Evolutionary conservation across 35 echinoderm and acorn worm species (phyloP).

Genomic region (Nesometra sesokonis): DNA sequence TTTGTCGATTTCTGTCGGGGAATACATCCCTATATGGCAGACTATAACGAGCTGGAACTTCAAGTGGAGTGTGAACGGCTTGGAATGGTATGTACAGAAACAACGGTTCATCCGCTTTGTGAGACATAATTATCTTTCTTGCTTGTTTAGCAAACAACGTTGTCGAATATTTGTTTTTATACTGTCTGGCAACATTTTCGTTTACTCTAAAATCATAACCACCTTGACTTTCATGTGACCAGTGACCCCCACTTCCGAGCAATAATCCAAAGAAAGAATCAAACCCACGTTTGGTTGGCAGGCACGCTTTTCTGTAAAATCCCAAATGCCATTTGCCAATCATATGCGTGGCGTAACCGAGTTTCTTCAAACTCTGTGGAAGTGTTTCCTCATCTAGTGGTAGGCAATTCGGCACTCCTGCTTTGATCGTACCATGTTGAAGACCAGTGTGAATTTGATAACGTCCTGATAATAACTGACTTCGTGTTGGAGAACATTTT

Average conservation of each 20-base stretch:
- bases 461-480: slow-evolving; percentile 35
- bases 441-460: slow-evolving; percentile 54
- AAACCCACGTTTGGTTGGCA: slow-evolving; percentile 47
- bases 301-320: slow-evolving; percentile 32
- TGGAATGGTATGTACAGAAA: slow-evolving; percentile 88
- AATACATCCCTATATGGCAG: slow-evolving; percentile 7
- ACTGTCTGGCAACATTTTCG: background rate
- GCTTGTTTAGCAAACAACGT: background rate
- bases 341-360: slow-evolving; percentile 46
- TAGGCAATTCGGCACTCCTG: slow-evolving; percentile 28
- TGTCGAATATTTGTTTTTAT: background rate
- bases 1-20: slow-evolving; percentile 25
- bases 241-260: background rate
- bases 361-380: slow-evolving; percentile 40
- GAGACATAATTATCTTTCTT: background rate
- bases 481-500: slow-evolving; percentile 33
- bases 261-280: slow-evolving; percentile 42
- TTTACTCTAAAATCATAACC: background rate
- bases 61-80: slow-evolving; percentile 64
- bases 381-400: slow-evolving; percentile 46
- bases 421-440: slow-evolving; percentile 31
- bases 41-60: slow-evolving; percentile 52
- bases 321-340: slow-evolving; percentile 65
- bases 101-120: slow-evolving; percentile 32
- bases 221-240: background rate